phyloP scores from a whole-genome alignment of 1,140 invertebrate genomes.

The Drosophila bifasciata region DNA sequence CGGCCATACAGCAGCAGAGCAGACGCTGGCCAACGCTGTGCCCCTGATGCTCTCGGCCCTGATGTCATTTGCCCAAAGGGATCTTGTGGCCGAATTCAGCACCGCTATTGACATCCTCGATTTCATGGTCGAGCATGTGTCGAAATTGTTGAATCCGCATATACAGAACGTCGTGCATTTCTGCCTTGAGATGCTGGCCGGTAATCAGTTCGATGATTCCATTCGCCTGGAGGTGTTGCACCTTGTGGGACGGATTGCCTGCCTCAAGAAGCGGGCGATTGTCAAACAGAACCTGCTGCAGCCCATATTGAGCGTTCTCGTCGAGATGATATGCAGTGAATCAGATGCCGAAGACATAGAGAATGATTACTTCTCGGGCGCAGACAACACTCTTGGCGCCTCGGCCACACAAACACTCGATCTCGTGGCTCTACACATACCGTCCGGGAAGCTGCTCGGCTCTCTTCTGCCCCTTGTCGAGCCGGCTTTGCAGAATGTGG shows the following conservation, averaged over 20 bases:
- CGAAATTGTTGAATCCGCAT: slow-evolving; percentile 87
- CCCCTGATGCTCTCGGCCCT: slow-evolving; percentile 87
- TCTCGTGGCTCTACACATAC: slow-evolving; percentile 90
- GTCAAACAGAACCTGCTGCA: slow-evolving; percentile 90
- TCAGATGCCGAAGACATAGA: slow-evolving; percentile 85
- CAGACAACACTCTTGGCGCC: slow-evolving; percentile 85
- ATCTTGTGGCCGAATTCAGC: slow-evolving; percentile 86
- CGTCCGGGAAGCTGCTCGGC: slow-evolving; percentile 90
- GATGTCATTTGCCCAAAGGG: slow-evolving; percentile 85
- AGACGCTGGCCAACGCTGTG: slow-evolving; percentile 87
- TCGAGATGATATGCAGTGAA: slow-evolving; percentile 88
- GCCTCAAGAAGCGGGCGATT: slow-evolving; percentile 90
- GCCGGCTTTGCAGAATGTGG: slow-evolving; percentile 85
- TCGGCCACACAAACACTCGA: slow-evolving; percentile 91
- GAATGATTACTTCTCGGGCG: slow-evolving; percentile 34
- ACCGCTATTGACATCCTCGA: slow-evolving; percentile 90
- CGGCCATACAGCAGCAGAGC: slow-evolving; percentile 65
- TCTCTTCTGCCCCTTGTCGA: slow-evolving; percentile 88
- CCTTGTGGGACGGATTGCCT: slow-evolving; percentile 87
- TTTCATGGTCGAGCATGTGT: slow-evolving; percentile 88
- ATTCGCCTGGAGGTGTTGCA: slow-evolving; percentile 88
- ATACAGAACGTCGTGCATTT: slow-evolving; percentile 88
- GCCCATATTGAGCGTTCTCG: slow-evolving; percentile 89
- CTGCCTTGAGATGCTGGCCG: slow-evolving; percentile 87
- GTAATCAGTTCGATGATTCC: slow-evolving; percentile 85